Evolutionary conservation across 2,888 invertebrate genomes (phyloP).

Genomic region (Ornithoptera priamus): DNA sequence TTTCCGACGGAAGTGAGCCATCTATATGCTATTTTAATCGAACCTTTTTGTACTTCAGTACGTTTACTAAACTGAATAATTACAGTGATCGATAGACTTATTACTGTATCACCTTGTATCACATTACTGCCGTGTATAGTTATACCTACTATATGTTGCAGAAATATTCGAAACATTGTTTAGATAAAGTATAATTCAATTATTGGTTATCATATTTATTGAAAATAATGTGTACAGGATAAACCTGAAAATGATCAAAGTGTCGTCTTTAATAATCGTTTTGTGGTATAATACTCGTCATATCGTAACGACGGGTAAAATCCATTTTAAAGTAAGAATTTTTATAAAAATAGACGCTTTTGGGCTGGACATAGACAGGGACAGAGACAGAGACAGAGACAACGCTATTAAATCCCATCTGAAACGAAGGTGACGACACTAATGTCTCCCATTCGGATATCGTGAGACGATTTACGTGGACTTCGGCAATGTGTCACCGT

Average conservation of each 20-base stretch:
- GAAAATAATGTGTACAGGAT: no score
- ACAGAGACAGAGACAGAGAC: not conserved
- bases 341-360: not conserved
- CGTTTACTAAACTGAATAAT: not conserved
- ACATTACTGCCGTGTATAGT: no score
- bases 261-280: no score
- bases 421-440: conserved; percentile 13
- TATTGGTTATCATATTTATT: no score
- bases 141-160: no score
- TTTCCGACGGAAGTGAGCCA: not conserved
- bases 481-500: conserved; percentile 50
- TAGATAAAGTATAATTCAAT: no score
- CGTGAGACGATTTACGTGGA: conserved; percentile 34
- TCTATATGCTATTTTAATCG: not conserved
- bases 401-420: conserved; percentile 1
- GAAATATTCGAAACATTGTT: no score
- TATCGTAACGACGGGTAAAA: no score
- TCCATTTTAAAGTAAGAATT: no score
- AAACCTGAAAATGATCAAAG: no score
- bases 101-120: no score
- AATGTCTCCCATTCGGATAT: conserved; percentile 22
- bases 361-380: not conserved
- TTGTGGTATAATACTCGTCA: no score
- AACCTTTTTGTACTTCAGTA: conserved; percentile 4
- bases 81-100: not conserved